phyloP scores from a whole-genome alignment of 2,888 invertebrate species.

The Pemphredon lugubris region DNA sequence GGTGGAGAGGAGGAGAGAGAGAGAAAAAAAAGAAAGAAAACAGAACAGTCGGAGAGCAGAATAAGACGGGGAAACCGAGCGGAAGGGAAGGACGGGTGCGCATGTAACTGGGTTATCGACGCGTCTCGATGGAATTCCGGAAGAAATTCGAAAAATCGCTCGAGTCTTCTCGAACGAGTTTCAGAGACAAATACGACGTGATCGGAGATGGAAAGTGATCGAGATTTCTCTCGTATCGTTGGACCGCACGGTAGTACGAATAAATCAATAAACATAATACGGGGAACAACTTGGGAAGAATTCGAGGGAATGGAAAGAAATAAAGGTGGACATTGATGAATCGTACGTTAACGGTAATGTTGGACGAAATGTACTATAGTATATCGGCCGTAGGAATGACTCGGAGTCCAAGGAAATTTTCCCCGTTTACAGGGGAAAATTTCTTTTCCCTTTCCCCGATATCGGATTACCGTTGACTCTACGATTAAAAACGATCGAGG shows the following conservation, averaged over 20 bases:
- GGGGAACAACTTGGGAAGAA: too few species aligned
- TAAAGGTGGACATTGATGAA: neutral
- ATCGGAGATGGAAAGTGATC: too few species aligned
- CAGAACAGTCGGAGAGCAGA: conserved; percentile 12
- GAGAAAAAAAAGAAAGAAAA: conserved; percentile 29
- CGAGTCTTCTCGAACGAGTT: too few species aligned
- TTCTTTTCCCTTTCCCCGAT: neutral
- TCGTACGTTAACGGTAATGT: too few species aligned
- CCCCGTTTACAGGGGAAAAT: conserved; percentile 10
- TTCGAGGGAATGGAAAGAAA: too few species aligned
- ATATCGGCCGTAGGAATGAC: too few species aligned
- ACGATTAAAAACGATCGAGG: conserved; percentile 31
- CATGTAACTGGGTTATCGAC: conserved; percentile 49
- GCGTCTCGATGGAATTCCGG: conserved; percentile 21
- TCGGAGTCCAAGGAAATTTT: too few species aligned
- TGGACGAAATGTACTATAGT: too few species aligned
- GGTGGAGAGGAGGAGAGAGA: neutral
- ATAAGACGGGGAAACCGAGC: conserved; percentile 48
- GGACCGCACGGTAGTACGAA: too few species aligned
- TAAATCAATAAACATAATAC: too few species aligned
- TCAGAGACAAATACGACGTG: too few species aligned
- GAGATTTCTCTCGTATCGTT: too few species aligned
- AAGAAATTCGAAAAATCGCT: conserved; percentile 52
- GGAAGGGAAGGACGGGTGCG: conserved; percentile 47
- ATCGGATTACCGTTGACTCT: conserved; percentile 32